Percentiles rank a stretch among this genome's conserved stretches.
phyloP scores from a whole-genome alignment of 1,140 invertebrate species.

The Drosophila kurseongensis region DNA sequence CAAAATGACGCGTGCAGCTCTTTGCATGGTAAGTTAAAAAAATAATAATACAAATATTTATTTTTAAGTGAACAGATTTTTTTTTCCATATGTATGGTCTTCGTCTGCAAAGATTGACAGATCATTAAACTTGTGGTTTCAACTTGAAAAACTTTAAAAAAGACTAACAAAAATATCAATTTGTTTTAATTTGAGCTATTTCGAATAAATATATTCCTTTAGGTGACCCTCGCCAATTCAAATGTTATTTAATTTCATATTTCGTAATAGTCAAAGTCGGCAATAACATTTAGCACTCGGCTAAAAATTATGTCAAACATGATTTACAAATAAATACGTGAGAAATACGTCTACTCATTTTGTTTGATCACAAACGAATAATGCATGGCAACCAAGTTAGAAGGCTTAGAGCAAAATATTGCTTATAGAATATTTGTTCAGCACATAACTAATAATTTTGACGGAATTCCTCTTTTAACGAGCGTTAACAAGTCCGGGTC shows the following conservation, averaged over 20 bases:
- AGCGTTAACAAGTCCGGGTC: slow-evolving; percentile 55
- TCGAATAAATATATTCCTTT: neutral
- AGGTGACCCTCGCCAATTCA: neutral
- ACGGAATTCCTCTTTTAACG: slow-evolving; percentile 12
- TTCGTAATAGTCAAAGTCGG: slow-evolving; percentile 14
- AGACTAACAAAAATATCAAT: too few relatives aligned
- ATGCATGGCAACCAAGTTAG: slow-evolving; percentile 20
- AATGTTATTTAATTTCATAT: slow-evolving; percentile 21
- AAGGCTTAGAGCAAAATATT: slow-evolving; percentile 8
- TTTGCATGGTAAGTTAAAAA: slow-evolving; percentile 80
- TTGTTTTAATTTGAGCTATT: neutral
- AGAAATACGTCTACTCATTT: slow-evolving; percentile 52
- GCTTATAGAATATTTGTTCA: slow-evolving; percentile 10
- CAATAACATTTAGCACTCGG: slow-evolving; percentile 54
- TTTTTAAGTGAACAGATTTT: neutral
- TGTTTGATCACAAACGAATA: slow-evolving; percentile 46
- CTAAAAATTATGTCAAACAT: slow-evolving; percentile 53
- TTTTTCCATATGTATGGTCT: neutral
- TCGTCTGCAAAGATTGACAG: neutral
- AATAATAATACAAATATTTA: neutral
- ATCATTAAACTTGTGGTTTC: neutral
- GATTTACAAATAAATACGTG: slow-evolving; percentile 59
- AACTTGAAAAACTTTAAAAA: neutral
- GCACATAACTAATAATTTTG: slow-evolving; percentile 3
- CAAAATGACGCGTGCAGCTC: slow-evolving; percentile 83